These are phyloP conservation scores for Apamea monoglypha DNA, from an alignment of 2,888 invertebrate species.

Conservation along the genomic window DNA sequence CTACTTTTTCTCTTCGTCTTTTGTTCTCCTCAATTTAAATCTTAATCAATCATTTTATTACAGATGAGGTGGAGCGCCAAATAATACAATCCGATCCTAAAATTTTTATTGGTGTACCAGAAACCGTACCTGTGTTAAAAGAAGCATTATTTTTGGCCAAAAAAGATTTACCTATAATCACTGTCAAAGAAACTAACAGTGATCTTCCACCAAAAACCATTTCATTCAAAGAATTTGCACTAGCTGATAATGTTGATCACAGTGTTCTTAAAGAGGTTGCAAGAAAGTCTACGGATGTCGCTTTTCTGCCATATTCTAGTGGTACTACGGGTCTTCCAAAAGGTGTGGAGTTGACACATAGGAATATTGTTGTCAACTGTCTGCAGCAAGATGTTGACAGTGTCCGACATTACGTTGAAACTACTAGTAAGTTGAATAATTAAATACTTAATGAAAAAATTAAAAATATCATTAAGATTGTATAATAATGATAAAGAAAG, in stretches of 20 bases:
- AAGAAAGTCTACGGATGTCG: slow-evolving; percentile 88
- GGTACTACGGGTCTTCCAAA: slow-evolving; percentile 96
- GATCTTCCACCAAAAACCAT: slow-evolving; percentile 88
- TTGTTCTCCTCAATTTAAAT: background rate
- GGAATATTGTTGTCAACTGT: slow-evolving; percentile 87
- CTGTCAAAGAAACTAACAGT: slow-evolving; percentile 68
- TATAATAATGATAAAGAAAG: background rate
- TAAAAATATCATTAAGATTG: background rate
- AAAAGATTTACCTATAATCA: slow-evolving; percentile 87
- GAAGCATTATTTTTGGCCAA: slow-evolving; percentile 85
- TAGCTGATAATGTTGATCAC: slow-evolving; percentile 86
- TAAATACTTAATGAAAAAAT: background rate
- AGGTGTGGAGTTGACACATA: slow-evolving; percentile 92
- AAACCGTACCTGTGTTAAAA: slow-evolving; percentile 84
- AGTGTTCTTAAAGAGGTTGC: slow-evolving; percentile 83
- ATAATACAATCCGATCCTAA: slow-evolving; percentile 90
- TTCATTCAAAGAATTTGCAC: slow-evolving; percentile 90
- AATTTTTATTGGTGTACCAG: slow-evolving; percentile 90
- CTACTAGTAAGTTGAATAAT: slow-evolving; percentile 76
- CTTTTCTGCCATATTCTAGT: slow-evolving; percentile 94
- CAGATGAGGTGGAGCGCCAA: slow-evolving; percentile 93
- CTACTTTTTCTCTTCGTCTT: background rate
- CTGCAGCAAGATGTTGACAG: slow-evolving; percentile 75
- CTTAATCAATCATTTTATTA: slow-evolving; percentile 64
- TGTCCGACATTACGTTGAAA: slow-evolving; percentile 74